Percentiles rank a stretch among this genome's conserved stretches.
These are phyloP conservation scores for Synergus umbraculus DNA, from an alignment of 2,888 invertebrate species.

Conservation along the genomic window DNA sequence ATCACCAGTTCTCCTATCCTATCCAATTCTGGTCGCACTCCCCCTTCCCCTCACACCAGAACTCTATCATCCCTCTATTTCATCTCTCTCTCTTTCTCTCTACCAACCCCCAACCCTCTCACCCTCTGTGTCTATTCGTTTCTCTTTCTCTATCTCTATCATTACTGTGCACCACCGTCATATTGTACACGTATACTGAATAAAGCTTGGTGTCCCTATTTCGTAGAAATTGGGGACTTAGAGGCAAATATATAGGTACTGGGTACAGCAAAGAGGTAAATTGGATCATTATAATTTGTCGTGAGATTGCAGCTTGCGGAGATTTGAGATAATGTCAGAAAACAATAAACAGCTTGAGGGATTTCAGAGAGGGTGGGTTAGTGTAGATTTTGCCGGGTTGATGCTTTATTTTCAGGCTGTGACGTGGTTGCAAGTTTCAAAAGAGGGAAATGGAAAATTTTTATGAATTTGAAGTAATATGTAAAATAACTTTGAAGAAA, in stretches of 20 bases:
- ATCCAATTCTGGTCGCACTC: slow-evolving; percentile 72
- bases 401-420: not conserved
- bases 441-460: not conserved
- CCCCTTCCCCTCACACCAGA: slow-evolving; percentile 48
- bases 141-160: slow-evolving; percentile 40
- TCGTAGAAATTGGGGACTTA: slow-evolving; percentile 42
- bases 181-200: slow-evolving; percentile 41
- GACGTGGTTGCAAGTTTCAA: not conserved
- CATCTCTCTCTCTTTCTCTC: slow-evolving; percentile 43
- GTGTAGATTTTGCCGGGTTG: not conserved
- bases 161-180: slow-evolving; percentile 33
- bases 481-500: too few species aligned
- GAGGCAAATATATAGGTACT: not conserved
- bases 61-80: slow-evolving; percentile 43
- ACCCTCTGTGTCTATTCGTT: slow-evolving; percentile 30
- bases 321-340: slow-evolving; percentile 1
- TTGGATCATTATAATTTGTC: slow-evolving; percentile 34
- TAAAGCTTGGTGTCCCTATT: slow-evolving; percentile 41
- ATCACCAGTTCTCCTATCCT: slow-evolving; percentile 75
- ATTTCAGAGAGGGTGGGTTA: not conserved
- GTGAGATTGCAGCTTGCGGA: not conserved
- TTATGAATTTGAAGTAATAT: too few species aligned
- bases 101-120: not conserved
- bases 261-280: slow-evolving; percentile 9
- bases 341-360: slow-evolving; percentile 9